Percentiles rank a stretch among this genome's conserved stretches.
Evolutionary conservation across 2,888 invertebrate genomes (phyloP).

Genomic region (Xestobium rufovillosum): DNA sequence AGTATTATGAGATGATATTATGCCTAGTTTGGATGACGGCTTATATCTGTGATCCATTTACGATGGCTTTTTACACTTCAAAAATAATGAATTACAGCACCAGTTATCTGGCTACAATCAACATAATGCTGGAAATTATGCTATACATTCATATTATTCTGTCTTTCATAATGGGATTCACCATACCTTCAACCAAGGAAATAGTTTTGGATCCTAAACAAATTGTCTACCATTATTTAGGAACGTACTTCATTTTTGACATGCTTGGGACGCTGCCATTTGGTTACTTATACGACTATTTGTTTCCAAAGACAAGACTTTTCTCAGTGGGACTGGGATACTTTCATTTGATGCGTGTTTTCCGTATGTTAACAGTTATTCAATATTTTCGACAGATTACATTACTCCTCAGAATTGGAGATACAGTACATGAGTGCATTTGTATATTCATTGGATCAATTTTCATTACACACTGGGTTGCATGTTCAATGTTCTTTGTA

Average conservation of each 20-base stretch:
- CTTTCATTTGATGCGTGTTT: slow-evolving; percentile 10
- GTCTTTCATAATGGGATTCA: slow-evolving; percentile 22
- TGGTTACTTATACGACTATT: background rate
- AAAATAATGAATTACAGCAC: background rate
- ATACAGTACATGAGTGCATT: slow-evolving; percentile 13
- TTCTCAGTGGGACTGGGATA: too few species aligned
- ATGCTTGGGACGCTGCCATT: slow-evolving; percentile 8
- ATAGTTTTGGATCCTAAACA: slow-evolving; percentile 19
- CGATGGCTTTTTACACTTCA: background rate
- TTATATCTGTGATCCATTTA: slow-evolving; percentile 5
- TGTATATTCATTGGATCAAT: slow-evolving; percentile 15
- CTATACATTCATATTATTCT: slow-evolving; percentile 14
- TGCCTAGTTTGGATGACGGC: slow-evolving; percentile 17
- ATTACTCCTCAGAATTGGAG: slow-evolving; percentile 6
- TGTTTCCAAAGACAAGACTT: too few species aligned
- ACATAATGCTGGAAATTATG: slow-evolving; percentile 1
- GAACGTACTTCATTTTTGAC: slow-evolving; percentile 23
- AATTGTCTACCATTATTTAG: slow-evolving; percentile 19
- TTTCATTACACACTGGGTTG: slow-evolving; percentile 23
- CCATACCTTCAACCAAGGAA: slow-evolving; percentile 17
- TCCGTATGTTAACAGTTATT: slow-evolving; percentile 11
- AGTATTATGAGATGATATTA: slow-evolving; percentile 17
- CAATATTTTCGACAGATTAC: slow-evolving; percentile 10
- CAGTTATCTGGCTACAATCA: background rate
- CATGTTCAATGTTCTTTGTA: slow-evolving; percentile 20